Base-by-base conservation (phyloP, 2,113 vertebrate genomes). In the Hyaena hyaena region DNA sequence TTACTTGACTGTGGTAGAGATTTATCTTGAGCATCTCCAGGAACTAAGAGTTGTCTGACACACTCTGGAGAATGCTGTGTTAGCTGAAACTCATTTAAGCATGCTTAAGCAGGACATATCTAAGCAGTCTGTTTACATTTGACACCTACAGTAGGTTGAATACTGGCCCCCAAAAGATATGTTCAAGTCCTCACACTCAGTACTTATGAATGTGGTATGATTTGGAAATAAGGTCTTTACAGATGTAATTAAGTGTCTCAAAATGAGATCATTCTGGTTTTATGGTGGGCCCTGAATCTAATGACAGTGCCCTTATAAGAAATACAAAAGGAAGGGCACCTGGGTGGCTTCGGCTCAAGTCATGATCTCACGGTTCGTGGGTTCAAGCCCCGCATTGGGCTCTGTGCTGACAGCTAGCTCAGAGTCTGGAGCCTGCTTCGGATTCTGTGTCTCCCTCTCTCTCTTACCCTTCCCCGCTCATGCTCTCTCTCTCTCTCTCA, bases 151-250 rank as follows among this genome's bases (percentile, higher is more conserved):
- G 21, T 82, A 58, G 21, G 9, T 84, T 93, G 65, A 87, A 26
- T 58, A 39, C 28, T 81, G 45, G 26, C 55, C 55, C 35, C 33
- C 4, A 26, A 74, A 95, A 68, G 58, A 63, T 58, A 24, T 14
- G n/a, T 26, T 21, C 17, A 76, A 33, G 16, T 31, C 79, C 33
- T 71, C 50, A 69, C 7, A 28, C 17, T 8, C 16, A 10, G 28
- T 53, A 91, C 31, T 58, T 88, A 12, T 88, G 86, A 71, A 83
- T n/a, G 6, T 93, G 82, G 48, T 23, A 14, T 96, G 66, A 76
- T 96, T 93, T 93, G 80, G 50, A 96, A 91, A 91, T 39, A 90
- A 10, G 11, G 10, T 76, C 50, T 81, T 95, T 91, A 50, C 10
- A 45, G 23, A 24, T n/a, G 31, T 82, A 74, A 93, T 88, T 66